phyloP scores from a whole-genome alignment of 2,888 invertebrate genomes.

The Zele albiditarsus region DNA sequence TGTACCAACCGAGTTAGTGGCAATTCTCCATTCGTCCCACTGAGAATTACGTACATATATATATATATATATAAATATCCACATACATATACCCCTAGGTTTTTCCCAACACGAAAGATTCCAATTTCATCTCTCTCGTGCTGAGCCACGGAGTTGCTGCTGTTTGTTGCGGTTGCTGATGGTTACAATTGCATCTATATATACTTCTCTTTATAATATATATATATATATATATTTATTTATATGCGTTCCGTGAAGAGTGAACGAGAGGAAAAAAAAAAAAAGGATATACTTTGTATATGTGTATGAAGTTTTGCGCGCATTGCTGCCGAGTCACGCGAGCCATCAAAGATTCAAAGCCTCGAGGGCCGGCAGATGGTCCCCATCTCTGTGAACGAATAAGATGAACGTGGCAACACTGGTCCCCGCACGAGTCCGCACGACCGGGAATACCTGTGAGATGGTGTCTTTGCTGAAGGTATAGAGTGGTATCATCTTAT shows the following conservation, averaged over 20 bases:
- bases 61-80: background rate
- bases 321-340: conserved; percentile 70
- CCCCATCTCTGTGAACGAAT: conserved; percentile 53
- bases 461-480: background rate
- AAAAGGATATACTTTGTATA: background rate
- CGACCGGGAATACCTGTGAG: conserved; percentile 40
- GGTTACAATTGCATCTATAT: conserved; percentile 23
- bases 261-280: conserved; percentile 8
- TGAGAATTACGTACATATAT: background rate
- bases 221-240: no score
- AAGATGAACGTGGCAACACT: conserved; percentile 38
- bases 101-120: conserved; percentile 53
- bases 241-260: background rate
- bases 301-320: conserved; percentile 10
- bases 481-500: background rate
- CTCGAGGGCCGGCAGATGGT: conserved; percentile 71
- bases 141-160: conserved; percentile 38
- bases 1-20: conserved; percentile 39
- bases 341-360: conserved; percentile 70
- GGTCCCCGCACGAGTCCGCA: conserved; percentile 24
- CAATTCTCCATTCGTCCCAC: conserved; percentile 43
- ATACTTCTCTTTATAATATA: background rate
- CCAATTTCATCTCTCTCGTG: conserved; percentile 58
- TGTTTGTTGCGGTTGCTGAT: conserved; percentile 45
- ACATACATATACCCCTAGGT: background rate